phyloP scores from a whole-genome alignment of 2,888 invertebrate species.

The Cataglyphis cursor region DNA sequence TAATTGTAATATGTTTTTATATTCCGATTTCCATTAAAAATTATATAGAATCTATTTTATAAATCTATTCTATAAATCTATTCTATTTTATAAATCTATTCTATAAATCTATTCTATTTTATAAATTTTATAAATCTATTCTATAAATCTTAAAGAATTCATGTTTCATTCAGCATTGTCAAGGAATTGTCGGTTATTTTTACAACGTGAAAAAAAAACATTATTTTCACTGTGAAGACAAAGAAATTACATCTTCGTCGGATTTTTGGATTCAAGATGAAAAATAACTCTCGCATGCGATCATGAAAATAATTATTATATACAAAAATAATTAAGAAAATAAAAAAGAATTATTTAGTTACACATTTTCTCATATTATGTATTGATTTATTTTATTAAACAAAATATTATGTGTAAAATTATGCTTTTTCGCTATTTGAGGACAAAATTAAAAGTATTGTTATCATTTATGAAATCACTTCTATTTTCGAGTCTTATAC shows the following conservation, averaged over 20 bases:
- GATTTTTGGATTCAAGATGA: background rate
- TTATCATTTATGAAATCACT: background rate
- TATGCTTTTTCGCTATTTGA: background rate
- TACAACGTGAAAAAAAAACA: background rate
- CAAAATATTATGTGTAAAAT: background rate
- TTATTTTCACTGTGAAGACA: background rate
- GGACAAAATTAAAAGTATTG: background rate
- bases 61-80: too few relatives aligned
- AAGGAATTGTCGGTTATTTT: background rate
- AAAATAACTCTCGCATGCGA: background rate
- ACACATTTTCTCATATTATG: background rate
- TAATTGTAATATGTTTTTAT: background rate
- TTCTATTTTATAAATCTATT: too few relatives aligned
- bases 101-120: too few relatives aligned
- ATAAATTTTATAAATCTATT: too few relatives aligned
- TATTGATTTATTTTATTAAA: background rate
- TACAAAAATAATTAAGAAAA: background rate
- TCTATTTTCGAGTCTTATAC: background rate
- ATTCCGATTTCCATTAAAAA: constrained; percentile 1
- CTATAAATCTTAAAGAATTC: background rate
- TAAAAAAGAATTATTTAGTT: background rate
- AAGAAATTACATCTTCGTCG: background rate
- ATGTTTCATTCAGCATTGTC: background rate
- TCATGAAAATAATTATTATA: background rate
- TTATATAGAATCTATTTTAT: constrained; percentile 2